phyloP scores from a whole-genome alignment of 2,797 vertebrate species.

The Squalus acanthias region DNA sequence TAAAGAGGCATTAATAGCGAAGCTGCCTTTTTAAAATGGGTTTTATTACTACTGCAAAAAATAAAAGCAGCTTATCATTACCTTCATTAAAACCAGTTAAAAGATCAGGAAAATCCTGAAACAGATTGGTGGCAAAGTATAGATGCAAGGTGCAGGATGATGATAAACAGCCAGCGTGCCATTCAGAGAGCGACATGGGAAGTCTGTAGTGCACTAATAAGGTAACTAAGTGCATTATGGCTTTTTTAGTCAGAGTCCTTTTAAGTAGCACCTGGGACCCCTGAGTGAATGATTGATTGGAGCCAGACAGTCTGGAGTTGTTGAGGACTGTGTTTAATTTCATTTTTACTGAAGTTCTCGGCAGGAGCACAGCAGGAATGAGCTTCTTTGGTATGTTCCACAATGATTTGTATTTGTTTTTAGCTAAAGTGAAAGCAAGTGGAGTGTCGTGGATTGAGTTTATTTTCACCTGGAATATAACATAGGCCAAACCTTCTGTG shows the following conservation, averaged over 20 bases:
- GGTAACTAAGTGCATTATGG: not conserved
- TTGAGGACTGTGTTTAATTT: conserved; percentile 27
- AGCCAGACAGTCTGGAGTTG: conserved; percentile 32
- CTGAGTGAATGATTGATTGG: conserved; percentile 18
- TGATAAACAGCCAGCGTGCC: not conserved
- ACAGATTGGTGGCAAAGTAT: not conserved
- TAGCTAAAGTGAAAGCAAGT: not conserved
- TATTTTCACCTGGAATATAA: not conserved
- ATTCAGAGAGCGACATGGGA: not conserved
- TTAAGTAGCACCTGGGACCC: conserved; percentile 28
- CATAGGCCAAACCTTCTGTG: not conserved
- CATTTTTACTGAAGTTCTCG: conserved; percentile 22
- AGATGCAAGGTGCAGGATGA: not conserved
- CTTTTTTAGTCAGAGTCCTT: not conserved
- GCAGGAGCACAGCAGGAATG: not conserved
- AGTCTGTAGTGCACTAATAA: not conserved
- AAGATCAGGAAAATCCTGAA: not conserved
- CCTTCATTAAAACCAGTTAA: not conserved
- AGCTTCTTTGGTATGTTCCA: not conserved
- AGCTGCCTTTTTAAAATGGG: not conserved
- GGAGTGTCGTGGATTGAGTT: not conserved
- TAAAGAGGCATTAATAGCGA: not conserved
- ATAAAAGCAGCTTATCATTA: not conserved
- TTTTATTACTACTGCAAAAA: not conserved
- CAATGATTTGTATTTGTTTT: not conserved